A percentile compares a stretch with the other conserved stretches of the same genome.
Evolutionary conservation across 2,888 invertebrate species (phyloP).

Genomic region (Lordiphosa fenestrarum): DNA sequence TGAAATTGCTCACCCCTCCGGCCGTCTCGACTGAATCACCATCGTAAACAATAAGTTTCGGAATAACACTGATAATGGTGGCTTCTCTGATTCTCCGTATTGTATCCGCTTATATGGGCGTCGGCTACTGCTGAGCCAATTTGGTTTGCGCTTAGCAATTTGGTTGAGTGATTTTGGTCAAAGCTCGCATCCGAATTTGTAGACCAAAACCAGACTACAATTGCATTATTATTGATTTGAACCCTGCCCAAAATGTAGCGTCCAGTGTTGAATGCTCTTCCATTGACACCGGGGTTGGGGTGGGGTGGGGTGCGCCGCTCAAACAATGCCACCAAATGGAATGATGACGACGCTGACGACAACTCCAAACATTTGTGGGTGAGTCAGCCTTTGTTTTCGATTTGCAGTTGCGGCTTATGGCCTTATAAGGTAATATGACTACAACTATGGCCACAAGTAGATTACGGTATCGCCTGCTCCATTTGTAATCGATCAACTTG

Average conservation of each 20-base stretch:
- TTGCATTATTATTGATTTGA: slow-evolving; percentile 28
- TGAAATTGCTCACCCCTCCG: too few relatives aligned
- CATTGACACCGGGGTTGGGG: slow-evolving; percentile 29
- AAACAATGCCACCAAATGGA: slow-evolving; percentile 51
- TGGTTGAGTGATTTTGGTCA: slow-evolving; percentile 59
- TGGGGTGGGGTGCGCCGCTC: slow-evolving; percentile 14
- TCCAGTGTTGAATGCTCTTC: slow-evolving; percentile 1
- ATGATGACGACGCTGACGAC: slow-evolving; percentile 13
- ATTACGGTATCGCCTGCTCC: slow-evolving; percentile 18
- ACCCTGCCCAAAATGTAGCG: slow-evolving; percentile 50
- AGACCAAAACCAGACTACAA: slow-evolving; percentile 35
- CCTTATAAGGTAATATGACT: slow-evolving; percentile 53
- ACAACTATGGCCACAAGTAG: slow-evolving; percentile 19
- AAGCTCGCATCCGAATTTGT: slow-evolving; percentile 31
- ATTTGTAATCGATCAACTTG: slow-evolving; percentile 36
- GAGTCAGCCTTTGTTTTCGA: slow-evolving; percentile 42
- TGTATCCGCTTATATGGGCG: slow-evolving; percentile 37
- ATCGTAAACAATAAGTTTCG: too few relatives aligned
- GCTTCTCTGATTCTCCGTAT: not conserved
- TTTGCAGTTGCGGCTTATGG: slow-evolving; percentile 11
- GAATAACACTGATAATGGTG: slow-evolving; percentile 8
- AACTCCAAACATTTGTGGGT: slow-evolving; percentile 44
- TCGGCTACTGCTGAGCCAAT: slow-evolving; percentile 7
- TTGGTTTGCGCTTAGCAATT: slow-evolving; percentile 8
- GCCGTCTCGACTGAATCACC: too few relatives aligned